Evolutionary conservation across 2,797 vertebrate species (phyloP), one percentile per base, ranked within the genome.

Genomic region (Salmo trutta): DNA sequence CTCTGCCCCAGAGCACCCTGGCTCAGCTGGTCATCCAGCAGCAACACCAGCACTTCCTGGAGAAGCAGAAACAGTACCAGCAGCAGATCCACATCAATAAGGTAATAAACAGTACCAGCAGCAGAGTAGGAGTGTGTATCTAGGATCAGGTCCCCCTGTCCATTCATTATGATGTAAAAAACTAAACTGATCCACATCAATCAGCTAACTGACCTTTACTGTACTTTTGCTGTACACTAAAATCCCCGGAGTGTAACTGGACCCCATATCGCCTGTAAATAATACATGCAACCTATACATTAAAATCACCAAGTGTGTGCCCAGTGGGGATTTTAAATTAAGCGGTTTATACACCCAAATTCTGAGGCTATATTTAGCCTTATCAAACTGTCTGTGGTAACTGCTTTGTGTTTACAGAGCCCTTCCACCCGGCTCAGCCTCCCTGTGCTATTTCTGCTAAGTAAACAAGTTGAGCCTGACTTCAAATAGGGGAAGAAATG

Each of bases 41-140:
- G 89, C 98, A 99, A 72, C 98, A 99, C 91, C 98, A 99, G 92
- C 96, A 99, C 74, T 99, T 99, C 92, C 89, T 99, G 91, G 97
- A 99, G 93, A 98, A 98, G 83, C 98, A 99, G 92, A 99, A 98
- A 92, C 97, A 97, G 80, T 99, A 99, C 91, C 97, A 99, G 91
- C 97, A 99, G 88, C 97, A 99, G 92, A 88, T 99, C 89, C 97
- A 99, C 87, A 96, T 99, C 95, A 99, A 98, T 91, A 98, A 99
- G 96, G 98, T 99, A 93, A 31, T 10, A 64, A 24, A 4, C 59
- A 24, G 59, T 10, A 59, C 17, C 53, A 19, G 4, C 17, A 54
- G 53, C 2, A 6, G 16, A 56, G 16, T 19, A 19, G 17, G 53
- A 59, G 56, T 21, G 19, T n/a, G 6, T 2, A n/a, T n/a, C 6